A percentile compares a stretch with the other conserved stretches of the same genome.
Evolutionary conservation across 2,113 vertebrate genomes (phyloP).

Genomic region (Gymnarchus niloticus): DNA sequence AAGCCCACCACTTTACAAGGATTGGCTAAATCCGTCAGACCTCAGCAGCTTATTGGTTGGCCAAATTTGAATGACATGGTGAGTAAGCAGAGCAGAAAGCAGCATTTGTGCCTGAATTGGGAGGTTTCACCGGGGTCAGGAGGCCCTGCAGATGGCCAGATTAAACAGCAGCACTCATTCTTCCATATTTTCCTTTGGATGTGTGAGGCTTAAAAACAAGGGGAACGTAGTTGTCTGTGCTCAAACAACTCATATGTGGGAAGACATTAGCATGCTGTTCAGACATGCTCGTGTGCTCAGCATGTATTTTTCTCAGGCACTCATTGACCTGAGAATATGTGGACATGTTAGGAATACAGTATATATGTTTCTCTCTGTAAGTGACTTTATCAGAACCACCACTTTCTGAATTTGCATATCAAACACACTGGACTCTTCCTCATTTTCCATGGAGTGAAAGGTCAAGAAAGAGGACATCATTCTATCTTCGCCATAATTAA

Average conservation of each 20-base stretch:
- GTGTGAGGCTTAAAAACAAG: too few relatives aligned
- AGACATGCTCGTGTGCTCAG: too few relatives aligned
- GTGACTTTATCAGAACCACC: background rate
- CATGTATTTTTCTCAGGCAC: too few relatives aligned
- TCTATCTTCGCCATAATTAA: background rate
- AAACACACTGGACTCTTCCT: background rate
- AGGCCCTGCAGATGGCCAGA: background rate
- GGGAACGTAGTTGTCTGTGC: too few relatives aligned
- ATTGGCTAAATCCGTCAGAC: background rate
- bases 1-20: background rate
- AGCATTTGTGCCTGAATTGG: background rate
- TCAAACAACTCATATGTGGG: too few relatives aligned
- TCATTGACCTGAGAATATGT: too few relatives aligned
- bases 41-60: background rate
- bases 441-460: background rate
- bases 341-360: too few relatives aligned
- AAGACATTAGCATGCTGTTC: too few relatives aligned
- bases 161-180: too few relatives aligned
- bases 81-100: background rate
- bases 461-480: background rate
- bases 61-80: background rate
- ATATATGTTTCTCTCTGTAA: too few relatives aligned
- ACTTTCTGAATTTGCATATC: background rate
- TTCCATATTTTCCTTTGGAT: too few relatives aligned
- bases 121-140: background rate